These are phyloP conservation scores for Gryllus longicercus DNA, from an alignment of 2,888 invertebrate genomes.

Conservation along the genomic window DNA sequence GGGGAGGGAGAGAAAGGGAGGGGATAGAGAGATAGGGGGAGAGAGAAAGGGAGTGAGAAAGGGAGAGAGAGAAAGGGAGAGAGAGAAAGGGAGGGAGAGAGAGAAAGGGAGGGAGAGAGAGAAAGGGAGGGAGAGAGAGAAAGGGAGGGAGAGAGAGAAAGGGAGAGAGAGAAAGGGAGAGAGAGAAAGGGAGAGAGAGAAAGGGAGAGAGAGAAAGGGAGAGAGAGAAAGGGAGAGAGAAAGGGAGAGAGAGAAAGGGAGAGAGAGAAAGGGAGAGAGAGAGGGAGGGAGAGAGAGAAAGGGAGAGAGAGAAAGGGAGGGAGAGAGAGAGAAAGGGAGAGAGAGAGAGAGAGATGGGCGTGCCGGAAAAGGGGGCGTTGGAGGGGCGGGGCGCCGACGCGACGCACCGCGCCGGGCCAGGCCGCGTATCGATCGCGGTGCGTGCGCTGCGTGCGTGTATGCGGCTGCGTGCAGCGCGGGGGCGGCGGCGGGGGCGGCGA, in stretches of 20 bases:
- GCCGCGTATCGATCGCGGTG: background rate
- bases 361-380: background rate
- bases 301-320: background rate
- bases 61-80: background rate
- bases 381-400: background rate
- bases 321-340: background rate
- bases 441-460: background rate
- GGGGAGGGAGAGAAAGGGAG: background rate
- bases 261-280: background rate
- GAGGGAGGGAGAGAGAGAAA: background rate
- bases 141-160: background rate
- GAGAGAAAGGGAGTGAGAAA: background rate
- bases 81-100: background rate
- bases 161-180: background rate
- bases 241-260: background rate
- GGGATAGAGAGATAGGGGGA: background rate
- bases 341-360: background rate
- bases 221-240: background rate
- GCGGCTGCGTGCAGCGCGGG: background rate
- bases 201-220: background rate
- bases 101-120: background rate
- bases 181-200: background rate
- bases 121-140: background rate
- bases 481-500: background rate
- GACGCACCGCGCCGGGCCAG: background rate